phyloP scores from a whole-genome alignment of 2,113 vertebrate species.

The Heterotilapia buettikoferi region DNA sequence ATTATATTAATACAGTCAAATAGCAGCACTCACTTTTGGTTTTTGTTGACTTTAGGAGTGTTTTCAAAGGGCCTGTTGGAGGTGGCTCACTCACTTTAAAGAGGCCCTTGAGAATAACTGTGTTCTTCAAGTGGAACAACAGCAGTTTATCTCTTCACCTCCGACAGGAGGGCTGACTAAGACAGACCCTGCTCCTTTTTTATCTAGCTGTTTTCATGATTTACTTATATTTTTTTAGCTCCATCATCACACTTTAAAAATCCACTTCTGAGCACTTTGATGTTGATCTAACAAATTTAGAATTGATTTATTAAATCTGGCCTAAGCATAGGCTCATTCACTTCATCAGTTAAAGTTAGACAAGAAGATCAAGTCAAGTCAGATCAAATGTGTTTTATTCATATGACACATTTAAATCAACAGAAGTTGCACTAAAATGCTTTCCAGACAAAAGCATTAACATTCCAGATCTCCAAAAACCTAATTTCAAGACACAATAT shows the following conservation, averaged over 20 bases:
- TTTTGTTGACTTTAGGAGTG: conserved; percentile 56
- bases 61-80: conserved; percentile 26
- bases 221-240: not conserved
- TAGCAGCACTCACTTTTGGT: not conserved
- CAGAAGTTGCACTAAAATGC: not conserved
- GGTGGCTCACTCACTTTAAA: conserved; percentile 24
- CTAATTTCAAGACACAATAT: not conserved
- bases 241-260: not conserved
- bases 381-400: not conserved
- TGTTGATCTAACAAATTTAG: not conserved
- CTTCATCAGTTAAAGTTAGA: not conserved
- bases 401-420: not conserved
- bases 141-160: conserved; percentile 43
- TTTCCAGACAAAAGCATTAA: not conserved
- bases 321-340: not conserved
- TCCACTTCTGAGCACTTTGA: not conserved
- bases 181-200: not conserved
- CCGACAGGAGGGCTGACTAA: not conserved
- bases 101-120: conserved; percentile 46
- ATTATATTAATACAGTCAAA: not conserved
- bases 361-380: not conserved
- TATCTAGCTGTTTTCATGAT: not conserved
- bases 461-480: not conserved
- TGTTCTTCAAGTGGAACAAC: conserved; percentile 51
- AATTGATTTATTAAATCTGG: not conserved